Evolutionary conservation across 2,888 invertebrate species (phyloP).

Genomic region (Pachydiplax longipennis): DNA sequence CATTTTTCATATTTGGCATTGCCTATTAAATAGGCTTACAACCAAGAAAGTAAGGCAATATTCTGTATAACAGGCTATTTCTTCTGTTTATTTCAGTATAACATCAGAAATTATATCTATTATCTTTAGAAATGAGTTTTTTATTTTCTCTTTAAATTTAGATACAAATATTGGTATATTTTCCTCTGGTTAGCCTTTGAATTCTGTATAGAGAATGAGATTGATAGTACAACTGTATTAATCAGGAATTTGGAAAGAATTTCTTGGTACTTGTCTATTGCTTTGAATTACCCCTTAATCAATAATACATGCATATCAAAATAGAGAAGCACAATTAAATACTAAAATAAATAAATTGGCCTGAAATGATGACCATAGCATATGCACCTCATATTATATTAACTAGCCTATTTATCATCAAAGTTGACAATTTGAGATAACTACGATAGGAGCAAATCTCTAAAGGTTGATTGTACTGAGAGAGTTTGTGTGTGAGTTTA

Average conservation of each 20-base stretch:
- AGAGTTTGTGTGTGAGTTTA: too few relatives aligned
- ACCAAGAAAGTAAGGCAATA: neutral
- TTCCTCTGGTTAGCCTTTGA: neutral
- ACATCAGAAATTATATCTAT: neutral
- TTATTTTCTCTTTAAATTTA: neutral
- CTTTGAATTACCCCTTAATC: neutral
- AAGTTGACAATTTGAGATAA: too few relatives aligned
- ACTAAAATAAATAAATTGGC: neutral
- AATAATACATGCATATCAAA: conserved; percentile 31
- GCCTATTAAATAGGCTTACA: conserved; percentile 20
- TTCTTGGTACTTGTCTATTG: neutral
- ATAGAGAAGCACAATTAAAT: neutral
- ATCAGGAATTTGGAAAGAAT: neutral
- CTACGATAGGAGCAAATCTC: too few relatives aligned
- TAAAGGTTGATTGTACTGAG: too few relatives aligned
- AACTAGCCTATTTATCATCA: too few relatives aligned
- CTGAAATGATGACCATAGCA: too few relatives aligned
- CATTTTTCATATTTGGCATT: neutral
- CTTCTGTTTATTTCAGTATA: neutral
- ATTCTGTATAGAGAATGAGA: neutral
- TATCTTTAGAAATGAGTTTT: neutral
- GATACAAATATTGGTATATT: neutral
- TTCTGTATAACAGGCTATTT: neutral
- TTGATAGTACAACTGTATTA: conserved; percentile 2
- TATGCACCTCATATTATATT: too few relatives aligned